A percentile compares a stretch with the other conserved stretches of the same genome.
Conservation (phyloP, 1,140 invertebrate genomes). For the Oncopodura yosiiana region DNA sequence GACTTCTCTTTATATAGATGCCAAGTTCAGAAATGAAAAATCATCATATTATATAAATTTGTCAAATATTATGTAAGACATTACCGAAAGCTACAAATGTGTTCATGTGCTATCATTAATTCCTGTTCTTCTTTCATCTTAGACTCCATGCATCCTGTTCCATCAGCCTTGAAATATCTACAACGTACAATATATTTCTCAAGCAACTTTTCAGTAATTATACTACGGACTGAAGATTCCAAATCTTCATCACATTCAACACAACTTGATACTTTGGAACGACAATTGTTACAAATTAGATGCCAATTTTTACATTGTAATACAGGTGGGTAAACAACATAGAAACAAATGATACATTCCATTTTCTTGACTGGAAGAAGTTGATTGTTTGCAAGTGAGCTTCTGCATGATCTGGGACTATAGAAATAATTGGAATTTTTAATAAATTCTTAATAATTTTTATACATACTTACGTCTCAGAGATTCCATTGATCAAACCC, state of each 20-base stretch:
- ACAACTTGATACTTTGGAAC: slow-evolving; percentile 12
- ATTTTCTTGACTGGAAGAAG: slow-evolving; percentile 17
- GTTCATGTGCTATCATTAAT: slow-evolving; percentile 17
- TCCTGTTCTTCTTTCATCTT: slow-evolving; percentile 17
- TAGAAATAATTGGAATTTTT: too few species aligned
- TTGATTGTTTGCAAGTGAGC: not conserved
- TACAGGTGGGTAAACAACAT: slow-evolving; percentile 21
- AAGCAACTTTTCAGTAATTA: slow-evolving; percentile 21
- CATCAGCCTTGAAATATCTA: slow-evolving; percentile 16
- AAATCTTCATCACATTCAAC: slow-evolving; percentile 16
- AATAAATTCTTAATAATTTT: too few species aligned
- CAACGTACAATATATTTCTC: slow-evolving; percentile 21
- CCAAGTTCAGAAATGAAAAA: too few species aligned
- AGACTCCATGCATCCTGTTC: slow-evolving; percentile 15
- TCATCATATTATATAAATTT: too few species aligned
- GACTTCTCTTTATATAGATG: slow-evolving; percentile 17
- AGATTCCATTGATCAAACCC: too few species aligned
- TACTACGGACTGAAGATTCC: slow-evolving; percentile 12
- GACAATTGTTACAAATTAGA: slow-evolving; percentile 22
- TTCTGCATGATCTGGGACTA: too few species aligned
- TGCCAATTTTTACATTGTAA: slow-evolving; percentile 28
- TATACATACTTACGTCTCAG: too few species aligned
- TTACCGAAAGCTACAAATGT: slow-evolving; percentile 12
- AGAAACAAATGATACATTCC: slow-evolving; percentile 13
- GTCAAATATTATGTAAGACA: too few species aligned